Evolutionary conservation across 2,113 vertebrate genomes (phyloP), one percentile per base, ranked within the genome.

Genomic region (Hydropotes inermis): DNA sequence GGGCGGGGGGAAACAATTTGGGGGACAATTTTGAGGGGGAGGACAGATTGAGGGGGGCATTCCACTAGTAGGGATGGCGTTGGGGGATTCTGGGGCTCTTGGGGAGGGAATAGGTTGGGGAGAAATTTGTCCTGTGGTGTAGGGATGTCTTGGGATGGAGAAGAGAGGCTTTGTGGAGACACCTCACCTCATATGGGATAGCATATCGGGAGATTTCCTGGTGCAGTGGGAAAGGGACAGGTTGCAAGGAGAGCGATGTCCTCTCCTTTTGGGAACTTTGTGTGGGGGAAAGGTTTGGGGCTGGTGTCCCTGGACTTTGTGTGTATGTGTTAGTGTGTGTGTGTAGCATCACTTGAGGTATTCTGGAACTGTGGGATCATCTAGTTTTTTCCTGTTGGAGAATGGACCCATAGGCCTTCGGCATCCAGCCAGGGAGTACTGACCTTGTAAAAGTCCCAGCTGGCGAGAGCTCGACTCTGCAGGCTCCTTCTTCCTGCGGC

Each of bases 31-130:
- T 45, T 33, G 79, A 83, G 64, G 78, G 64, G 83, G 97, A 91
- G 70, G 96, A 82, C 9, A 74, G 93, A 30, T 28, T 91, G 60
- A 86, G 96, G 67, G 85, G 64, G 4, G 1, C 3, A 2, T 95
- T 94, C 58, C 50, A 82, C 60, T 94, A 97, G 47, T 81, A 54
- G 55, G 39, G 85, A 76, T 23, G 14, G 54, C 3, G 4, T 74
- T 94, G 64, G 93, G 92, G 91, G 12, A 12, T 92, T 81, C 81
- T 97, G 92, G 97, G 97, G 86, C 58, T 94, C 84, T 97, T 52
- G 89, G 97, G 93, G 97, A 79, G 94, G 96, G 93, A 91, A 36
- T 50, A 81, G 16, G n/a, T 88, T 94, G 39, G 61, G 95, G 92
- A 52, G 55, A 39, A 12, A n/a, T 94, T 96, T 91, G 76, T 95